These are phyloP conservation scores for Pogonocichla stellata DNA, from an alignment of 2,113 vertebrate genomes.

Conservation along the genomic window DNA sequence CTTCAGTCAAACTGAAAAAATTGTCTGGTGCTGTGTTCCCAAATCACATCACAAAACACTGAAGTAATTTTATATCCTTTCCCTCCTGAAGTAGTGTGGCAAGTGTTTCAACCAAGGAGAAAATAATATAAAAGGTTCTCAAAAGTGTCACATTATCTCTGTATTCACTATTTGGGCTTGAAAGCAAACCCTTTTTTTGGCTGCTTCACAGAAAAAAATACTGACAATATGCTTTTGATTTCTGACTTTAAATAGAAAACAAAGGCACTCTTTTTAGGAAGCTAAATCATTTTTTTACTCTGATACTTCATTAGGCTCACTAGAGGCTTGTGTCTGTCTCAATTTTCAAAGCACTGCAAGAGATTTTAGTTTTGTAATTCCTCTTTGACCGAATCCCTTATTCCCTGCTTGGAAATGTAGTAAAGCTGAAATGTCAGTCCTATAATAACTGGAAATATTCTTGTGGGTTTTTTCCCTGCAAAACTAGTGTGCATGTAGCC, in stretches of 20 bases:
- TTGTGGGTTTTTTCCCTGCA: background rate
- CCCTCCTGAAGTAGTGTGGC: background rate
- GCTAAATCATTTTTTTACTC: conserved; percentile 25
- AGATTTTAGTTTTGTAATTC: conserved; percentile 15
- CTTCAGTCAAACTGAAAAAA: background rate
- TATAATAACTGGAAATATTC: background rate
- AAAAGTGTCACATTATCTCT: conserved; percentile 36
- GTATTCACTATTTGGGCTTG: background rate
- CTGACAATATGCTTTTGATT: background rate
- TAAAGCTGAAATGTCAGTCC: background rate
- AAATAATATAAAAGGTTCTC: conserved; percentile 33
- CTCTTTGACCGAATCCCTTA: background rate
- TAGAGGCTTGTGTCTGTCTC: conserved; percentile 1
- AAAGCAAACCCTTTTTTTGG: conserved; percentile 17
- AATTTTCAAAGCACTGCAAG: background rate
- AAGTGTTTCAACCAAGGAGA: conserved; percentile 30
- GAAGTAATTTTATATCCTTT: conserved; percentile 12
- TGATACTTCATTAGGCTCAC: conserved; percentile 32
- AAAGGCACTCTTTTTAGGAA: conserved; percentile 42
- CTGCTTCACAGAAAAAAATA: background rate
- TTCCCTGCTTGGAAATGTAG: background rate
- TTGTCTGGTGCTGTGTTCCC: background rate
- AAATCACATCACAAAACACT: background rate
- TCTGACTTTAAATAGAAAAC: conserved; percentile 50
- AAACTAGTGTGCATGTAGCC: background rate